Conservation (phyloP, 64 coral and sea anemone species). For the Acropora tenuis region DNA sequence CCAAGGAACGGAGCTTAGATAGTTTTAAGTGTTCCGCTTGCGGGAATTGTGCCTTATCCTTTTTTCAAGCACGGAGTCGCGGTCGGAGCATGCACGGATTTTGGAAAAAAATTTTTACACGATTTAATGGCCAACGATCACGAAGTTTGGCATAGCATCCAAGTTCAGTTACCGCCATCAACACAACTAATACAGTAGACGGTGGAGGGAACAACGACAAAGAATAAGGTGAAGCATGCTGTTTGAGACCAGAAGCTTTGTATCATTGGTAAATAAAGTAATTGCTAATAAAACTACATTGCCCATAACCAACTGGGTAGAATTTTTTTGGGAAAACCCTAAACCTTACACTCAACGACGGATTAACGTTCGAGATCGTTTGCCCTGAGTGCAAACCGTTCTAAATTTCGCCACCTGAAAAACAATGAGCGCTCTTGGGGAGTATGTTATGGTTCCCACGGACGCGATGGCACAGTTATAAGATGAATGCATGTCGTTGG, state of each 20-base stretch:
- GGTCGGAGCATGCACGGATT: not conserved
- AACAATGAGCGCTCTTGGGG: not conserved
- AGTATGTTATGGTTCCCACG: not conserved
- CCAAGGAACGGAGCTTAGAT: not conserved
- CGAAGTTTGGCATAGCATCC: not conserved
- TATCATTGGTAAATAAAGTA: not conserved
- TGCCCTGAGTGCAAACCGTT: not conserved
- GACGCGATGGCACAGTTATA: not conserved
- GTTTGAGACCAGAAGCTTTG: not conserved
- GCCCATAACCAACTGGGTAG: not conserved
- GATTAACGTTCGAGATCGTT: not conserved
- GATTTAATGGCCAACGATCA: conserved; percentile 1
- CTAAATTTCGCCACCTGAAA: not conserved
- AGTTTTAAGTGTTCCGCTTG: not conserved
- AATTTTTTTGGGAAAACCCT: not conserved
- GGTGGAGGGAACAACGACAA: not conserved
- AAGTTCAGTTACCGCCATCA: not conserved
- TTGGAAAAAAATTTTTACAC: not conserved
- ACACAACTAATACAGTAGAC: not conserved
- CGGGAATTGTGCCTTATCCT: not conserved
- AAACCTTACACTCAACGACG: not conserved
- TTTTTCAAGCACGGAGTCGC: not conserved
- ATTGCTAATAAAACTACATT: not conserved
- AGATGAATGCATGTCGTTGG: no score
- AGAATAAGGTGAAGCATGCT: no score